phyloP scores from a whole-genome alignment of 2,888 invertebrate species.

The Drosophila meridionalis region DNA sequence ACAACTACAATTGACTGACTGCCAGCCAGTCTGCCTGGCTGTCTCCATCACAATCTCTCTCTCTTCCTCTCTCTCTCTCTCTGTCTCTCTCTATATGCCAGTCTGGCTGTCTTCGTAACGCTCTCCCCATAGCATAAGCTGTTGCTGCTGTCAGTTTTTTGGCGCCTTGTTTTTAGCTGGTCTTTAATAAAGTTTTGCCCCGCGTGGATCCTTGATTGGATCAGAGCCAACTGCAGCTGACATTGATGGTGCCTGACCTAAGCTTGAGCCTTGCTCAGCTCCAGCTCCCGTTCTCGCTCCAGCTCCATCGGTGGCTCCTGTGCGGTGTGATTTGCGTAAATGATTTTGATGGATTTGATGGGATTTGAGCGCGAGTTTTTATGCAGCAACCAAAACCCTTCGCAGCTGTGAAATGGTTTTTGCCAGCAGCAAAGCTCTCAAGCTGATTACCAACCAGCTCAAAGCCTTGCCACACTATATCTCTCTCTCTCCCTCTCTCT shows the following conservation, averaged over 20 bases:
- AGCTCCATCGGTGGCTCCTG: slow-evolving; percentile 1
- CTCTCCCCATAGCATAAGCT: slow-evolving; percentile 17
- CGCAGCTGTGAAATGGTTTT: slow-evolving; percentile 37
- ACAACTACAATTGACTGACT: slow-evolving; percentile 74
- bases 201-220: slow-evolving; percentile 61
- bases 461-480: slow-evolving; percentile 17
- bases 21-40: slow-evolving; percentile 34
- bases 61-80: neutral
- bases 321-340: slow-evolving; percentile 71
- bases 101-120: neutral
- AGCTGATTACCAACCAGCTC: slow-evolving; percentile 53
- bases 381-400: slow-evolving; percentile 10
- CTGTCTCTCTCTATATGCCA: neutral
- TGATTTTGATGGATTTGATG: slow-evolving; percentile 78
- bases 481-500: too few species aligned
- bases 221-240: slow-evolving; percentile 57
- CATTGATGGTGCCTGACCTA: slow-evolving; percentile 49
- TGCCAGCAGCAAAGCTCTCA: slow-evolving; percentile 45
- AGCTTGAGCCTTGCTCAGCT: slow-evolving; percentile 14
- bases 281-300: neutral
- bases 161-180: slow-evolving; percentile 56
- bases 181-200: slow-evolving; percentile 66
- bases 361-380: slow-evolving; percentile 63
- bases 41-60: neutral
- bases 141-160: slow-evolving; percentile 58